Conservation (phyloP, 2,888 invertebrate species). For the Crepidodera aurea region DNA sequence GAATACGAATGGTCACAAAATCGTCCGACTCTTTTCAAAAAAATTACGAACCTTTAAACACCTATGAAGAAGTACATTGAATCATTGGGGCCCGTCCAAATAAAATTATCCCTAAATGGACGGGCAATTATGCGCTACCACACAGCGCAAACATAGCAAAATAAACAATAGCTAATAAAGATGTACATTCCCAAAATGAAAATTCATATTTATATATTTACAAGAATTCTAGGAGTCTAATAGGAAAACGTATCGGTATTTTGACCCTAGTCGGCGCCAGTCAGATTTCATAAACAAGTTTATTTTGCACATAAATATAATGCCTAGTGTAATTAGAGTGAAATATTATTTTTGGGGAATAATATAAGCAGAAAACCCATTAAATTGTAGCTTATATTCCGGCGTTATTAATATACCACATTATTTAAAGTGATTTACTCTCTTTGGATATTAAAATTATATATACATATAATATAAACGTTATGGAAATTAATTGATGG, state of each 20-base stretch:
- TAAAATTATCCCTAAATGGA: slow-evolving; percentile 16
- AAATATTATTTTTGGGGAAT: slow-evolving; percentile 62
- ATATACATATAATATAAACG: slow-evolving; percentile 40
- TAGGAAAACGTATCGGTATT: slow-evolving; percentile 59
- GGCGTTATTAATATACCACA: slow-evolving; percentile 55
- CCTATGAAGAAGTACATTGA: no score
- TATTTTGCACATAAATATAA: slow-evolving; percentile 60
- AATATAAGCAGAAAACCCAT: slow-evolving; percentile 56
- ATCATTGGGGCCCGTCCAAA: no score
- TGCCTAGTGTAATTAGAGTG: slow-evolving; percentile 59
- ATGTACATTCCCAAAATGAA: slow-evolving; percentile 40
- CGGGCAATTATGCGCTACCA: slow-evolving; percentile 5
- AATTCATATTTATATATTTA: slow-evolving; percentile 42
- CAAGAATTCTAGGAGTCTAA: slow-evolving; percentile 39
- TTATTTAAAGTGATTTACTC: slow-evolving; percentile 56
- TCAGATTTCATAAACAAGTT: slow-evolving; percentile 61
- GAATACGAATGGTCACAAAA: no score
- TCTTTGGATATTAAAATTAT: slow-evolving; percentile 44
- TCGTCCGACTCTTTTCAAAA: no score
- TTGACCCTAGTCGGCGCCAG: slow-evolving; percentile 60
- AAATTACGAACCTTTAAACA: no score
- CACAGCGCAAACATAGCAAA: slow-evolving; percentile 3
- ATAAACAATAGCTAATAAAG: slow-evolving; percentile 36
- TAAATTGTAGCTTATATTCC: slow-evolving; percentile 49
- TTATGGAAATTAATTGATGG: slow-evolving; percentile 34